Conservation (phyloP, 1,140 invertebrate genomes). For the Eumeta japonica region DNA sequence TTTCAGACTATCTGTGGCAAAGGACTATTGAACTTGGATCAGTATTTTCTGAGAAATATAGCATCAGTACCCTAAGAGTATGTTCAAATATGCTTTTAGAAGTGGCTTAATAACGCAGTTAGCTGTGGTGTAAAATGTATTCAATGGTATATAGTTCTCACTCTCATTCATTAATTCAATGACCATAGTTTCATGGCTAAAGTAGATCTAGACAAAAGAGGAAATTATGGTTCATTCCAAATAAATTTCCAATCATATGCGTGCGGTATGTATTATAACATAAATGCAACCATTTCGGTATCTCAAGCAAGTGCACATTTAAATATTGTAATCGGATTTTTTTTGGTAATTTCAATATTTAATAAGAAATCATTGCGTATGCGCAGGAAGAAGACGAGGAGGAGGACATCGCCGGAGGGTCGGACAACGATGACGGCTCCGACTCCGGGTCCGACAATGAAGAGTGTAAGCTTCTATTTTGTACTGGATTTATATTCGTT, state of each 20-base stretch:
- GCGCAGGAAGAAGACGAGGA: slow-evolving; percentile 67
- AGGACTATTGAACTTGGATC: too few relatives aligned
- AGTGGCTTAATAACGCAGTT: too few relatives aligned
- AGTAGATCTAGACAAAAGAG: neutral
- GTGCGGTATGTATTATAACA: slow-evolving; percentile 2
- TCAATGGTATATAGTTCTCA: too few relatives aligned
- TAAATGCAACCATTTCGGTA: slow-evolving; percentile 10
- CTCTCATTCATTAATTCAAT: too few relatives aligned
- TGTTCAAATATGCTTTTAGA: too few relatives aligned
- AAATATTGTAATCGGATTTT: slow-evolving; percentile 9
- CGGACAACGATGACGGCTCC: slow-evolving; percentile 58
- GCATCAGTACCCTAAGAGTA: too few relatives aligned
- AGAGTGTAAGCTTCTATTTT: slow-evolving; percentile 21
- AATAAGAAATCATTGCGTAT: neutral
- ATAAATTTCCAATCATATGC: neutral
- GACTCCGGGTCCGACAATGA: slow-evolving; percentile 51
- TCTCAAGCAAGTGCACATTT: slow-evolving; percentile 1
- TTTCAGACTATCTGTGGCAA: too few relatives aligned
- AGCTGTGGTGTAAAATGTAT: too few relatives aligned
- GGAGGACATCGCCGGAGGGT: slow-evolving; percentile 62
- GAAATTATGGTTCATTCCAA: slow-evolving; percentile 1
- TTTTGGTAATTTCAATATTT: slow-evolving; percentile 7
- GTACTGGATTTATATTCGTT: too few relatives aligned
- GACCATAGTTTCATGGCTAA: too few relatives aligned
- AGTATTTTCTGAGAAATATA: too few relatives aligned